Conservation (phyloP, 2,113 vertebrate species). For the Phasianus colchicus region DNA sequence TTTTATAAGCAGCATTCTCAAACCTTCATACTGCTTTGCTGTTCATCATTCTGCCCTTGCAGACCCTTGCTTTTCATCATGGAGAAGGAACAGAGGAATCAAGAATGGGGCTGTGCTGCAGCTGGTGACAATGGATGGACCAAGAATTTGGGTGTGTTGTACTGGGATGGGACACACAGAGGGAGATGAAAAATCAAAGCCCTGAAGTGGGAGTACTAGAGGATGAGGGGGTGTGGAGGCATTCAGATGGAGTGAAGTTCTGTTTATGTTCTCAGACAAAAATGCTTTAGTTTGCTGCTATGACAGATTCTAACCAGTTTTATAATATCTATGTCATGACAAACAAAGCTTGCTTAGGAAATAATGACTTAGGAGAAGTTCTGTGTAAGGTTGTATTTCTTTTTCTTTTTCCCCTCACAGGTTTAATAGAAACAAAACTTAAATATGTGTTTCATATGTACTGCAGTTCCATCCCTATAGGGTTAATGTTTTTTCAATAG, state of each 20-base stretch:
- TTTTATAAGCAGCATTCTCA: background rate
- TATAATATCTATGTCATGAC: constrained; percentile 6
- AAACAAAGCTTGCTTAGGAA: background rate
- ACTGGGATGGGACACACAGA: background rate
- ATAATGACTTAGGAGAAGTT: background rate
- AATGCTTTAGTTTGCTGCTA: background rate
- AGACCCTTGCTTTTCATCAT: background rate
- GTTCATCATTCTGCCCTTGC: background rate
- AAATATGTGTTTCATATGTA: background rate
- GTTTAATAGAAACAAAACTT: background rate
- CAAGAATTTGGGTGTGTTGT: background rate
- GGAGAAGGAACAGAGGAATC: background rate
- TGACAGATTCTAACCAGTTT: background rate
- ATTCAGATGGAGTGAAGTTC: background rate
- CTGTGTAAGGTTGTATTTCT: background rate
- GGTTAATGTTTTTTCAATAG: background rate
- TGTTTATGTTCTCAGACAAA: background rate
- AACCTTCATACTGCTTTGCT: background rate
- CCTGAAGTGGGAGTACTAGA: background rate
- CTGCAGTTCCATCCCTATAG: background rate
- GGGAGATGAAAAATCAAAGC: background rate
- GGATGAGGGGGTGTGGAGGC: background rate
- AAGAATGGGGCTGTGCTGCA: background rate
- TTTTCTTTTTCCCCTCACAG: background rate
- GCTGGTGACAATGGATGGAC: background rate